Evolutionary conservation across 1,140 invertebrate genomes (phyloP), one percentile per base, ranked within the genome.

Genomic region (Asobara japonica): DNA sequence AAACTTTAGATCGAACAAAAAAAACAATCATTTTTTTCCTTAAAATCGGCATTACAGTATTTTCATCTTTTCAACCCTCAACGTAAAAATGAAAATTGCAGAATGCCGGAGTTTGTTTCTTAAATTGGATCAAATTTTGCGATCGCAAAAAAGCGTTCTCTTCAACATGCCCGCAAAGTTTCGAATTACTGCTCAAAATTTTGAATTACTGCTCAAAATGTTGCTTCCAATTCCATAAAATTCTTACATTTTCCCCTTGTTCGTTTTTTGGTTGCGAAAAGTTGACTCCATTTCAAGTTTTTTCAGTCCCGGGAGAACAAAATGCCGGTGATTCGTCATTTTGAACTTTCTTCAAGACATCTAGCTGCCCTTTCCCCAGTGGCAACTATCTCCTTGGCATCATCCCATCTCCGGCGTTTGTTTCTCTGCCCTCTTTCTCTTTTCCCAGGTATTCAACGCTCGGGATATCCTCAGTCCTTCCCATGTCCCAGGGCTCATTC

Each of bases 301-400:
- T n/a, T n/a, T n/a, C n/a, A n/a, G n/a, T n/a, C 41, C 56, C 27
- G 20, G 30, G 31, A 16, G 41, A 16, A 45, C n/a, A 45, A 70
- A 73, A 73, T 76, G 65, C 70, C 69, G 22, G 27, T 45, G 65
- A 72, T 72, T 67, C 71, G 36, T 67, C 71, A 67, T 72, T 72
- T 72, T 72, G 61, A 67, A 66, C 64, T 72, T 72, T 60, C 7
- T 27, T 22, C 48, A 38, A 10, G 51, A 48, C 20, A 31, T 62
- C 20, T 48, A 48, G 38, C n/a, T 22, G 18, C 22, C 51, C 20
- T 7, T 8, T 3, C 51, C 18, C 51, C 22, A 6, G 18, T 8
- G 20, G 45, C 20, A 51, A 16, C 45, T 11, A 56, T 56, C 51
- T 25, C 22, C 51, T 27, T 18, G 51, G 51, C 51, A 56, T 56